Base-by-base conservation (phyloP, 2,113 vertebrate genomes). In the Bubo bubo region DNA sequence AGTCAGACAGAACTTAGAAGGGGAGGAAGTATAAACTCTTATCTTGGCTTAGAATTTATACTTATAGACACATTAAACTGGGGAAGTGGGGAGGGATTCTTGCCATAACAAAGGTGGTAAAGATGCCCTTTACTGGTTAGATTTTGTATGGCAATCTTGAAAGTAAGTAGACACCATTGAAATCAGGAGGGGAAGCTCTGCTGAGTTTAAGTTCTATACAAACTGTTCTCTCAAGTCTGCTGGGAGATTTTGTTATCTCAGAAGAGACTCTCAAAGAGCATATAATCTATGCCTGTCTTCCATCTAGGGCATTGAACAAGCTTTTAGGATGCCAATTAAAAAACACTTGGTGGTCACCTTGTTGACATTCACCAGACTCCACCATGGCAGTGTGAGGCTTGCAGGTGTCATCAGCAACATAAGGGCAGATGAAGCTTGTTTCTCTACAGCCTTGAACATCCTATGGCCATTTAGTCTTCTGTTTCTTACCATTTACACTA, bases 161-260 rank as follows among this genome's bases (percentile, higher is more conserved):
- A 96, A 95, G 90, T 70, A 95, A 92, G 90, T 43, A 63, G 93
- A 96, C 94, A 97, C 97, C 96, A 97, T 90, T 97, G 98, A 97
- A 97, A 97, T 95, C 95, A 86, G 86, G 84, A 82, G 88, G 85
- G 83, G 90, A 82, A 89, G 84, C 86, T 97, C 88, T 76, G 73
- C 39, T 74, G 75, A 81, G n/a, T 74, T 93, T 56, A 55, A 71
- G 17, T 80, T 87, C 20, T 19, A 3, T 55, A 50, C 16, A 59
- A 91, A 63, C 6, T 80, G 55, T 37, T 67, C 20, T 93, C 37
- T 84, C 43, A 75, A 73, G 53, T 7, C 47, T 80, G 43, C 39
- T 64, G 62, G 72, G 71, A 86, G 37, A 43, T 50, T 43, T 72
- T 87, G 21, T 70, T 52, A 77, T 32, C 43, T 83, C 59, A 73